Conservation (phyloP, 2,113 vertebrate species). For the Chloropsis hardwickii region DNA sequence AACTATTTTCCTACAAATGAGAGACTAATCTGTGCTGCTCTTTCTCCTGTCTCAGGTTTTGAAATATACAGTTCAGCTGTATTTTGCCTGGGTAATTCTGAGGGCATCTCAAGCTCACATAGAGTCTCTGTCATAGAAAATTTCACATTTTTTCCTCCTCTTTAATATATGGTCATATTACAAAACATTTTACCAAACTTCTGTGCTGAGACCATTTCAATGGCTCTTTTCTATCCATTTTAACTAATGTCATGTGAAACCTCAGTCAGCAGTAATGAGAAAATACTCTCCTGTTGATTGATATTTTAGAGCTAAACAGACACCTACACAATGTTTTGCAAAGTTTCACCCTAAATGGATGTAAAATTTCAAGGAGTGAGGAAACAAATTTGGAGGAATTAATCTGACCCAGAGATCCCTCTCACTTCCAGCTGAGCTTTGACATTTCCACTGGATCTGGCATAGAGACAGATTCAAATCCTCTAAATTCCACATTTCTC, state of each 20-base stretch:
- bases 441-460: background rate
- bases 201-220: background rate
- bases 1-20: constrained; percentile 66
- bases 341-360: background rate
- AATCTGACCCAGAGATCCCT: background rate
- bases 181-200: constrained; percentile 1
- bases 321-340: background rate
- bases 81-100: constrained; percentile 36
- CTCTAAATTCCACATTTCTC: background rate
- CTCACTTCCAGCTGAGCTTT: background rate
- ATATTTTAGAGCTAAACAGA: background rate
- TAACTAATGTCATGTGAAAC: background rate
- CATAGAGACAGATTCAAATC: background rate
- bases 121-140: background rate
- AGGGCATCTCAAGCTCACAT: background rate
- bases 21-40: constrained; percentile 24
- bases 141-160: background rate
- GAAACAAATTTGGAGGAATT: background rate
- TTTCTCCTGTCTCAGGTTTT: constrained; percentile 16
- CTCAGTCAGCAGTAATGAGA: background rate
- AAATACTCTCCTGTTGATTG: background rate
- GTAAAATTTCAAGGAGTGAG: background rate
- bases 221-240: background rate
- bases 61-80: constrained; percentile 30
- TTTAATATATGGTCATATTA: background rate